Percentiles rank a stretch among this genome's conserved stretches.
Evolutionary conservation across 2,113 vertebrate genomes (phyloP).

Genomic region (Monarcha castaneiventris): DNA sequence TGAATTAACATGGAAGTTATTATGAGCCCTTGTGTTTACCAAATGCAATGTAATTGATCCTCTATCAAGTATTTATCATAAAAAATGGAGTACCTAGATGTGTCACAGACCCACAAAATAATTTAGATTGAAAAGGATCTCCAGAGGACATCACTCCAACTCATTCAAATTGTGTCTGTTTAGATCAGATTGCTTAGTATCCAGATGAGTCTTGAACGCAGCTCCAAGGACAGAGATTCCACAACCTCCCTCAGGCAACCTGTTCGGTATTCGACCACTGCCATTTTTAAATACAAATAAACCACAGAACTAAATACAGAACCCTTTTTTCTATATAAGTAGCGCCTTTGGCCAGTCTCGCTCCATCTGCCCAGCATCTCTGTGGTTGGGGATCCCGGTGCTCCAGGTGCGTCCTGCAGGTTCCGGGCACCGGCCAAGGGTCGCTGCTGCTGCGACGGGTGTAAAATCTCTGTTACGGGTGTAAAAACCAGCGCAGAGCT

Average conservation of each 20-base stretch:
- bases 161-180: background rate
- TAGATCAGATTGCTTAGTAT: background rate
- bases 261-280: background rate
- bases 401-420: accelerated
- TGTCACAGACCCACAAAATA: background rate
- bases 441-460: no score
- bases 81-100: background rate
- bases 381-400: accelerated
- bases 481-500: no score
- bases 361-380: accelerated
- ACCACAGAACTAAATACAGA: no score
- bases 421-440: no score
- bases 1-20: background rate
- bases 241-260: no score
- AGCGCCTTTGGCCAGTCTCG: accelerated
- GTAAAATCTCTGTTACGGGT: accelerated
- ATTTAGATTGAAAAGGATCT: background rate
- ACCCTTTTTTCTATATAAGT: accelerated
- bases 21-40: background rate
- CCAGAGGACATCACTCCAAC: background rate
- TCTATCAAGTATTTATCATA: background rate
- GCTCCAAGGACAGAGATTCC: background rate
- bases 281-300: background rate
- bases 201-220: background rate
- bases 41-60: background rate